phyloP scores from a whole-genome alignment of 2,888 invertebrate genomes.

The Scaptomyza cyrtandrae region DNA sequence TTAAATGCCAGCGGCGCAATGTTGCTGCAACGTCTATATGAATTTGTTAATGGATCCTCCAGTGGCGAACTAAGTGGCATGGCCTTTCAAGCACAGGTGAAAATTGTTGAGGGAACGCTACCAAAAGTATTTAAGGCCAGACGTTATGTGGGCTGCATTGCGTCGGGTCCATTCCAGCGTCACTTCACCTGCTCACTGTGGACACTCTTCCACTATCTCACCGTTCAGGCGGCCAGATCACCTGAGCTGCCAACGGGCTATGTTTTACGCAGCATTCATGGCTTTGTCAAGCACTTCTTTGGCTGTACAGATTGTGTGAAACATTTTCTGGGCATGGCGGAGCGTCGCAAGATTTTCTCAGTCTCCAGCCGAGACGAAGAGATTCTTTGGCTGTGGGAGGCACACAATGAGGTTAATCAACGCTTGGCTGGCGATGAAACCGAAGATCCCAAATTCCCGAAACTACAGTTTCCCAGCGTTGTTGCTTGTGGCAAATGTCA shows the following conservation, averaged over 20 bases:
- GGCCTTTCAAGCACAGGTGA: slow-evolving; percentile 41
- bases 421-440: slow-evolving; percentile 92
- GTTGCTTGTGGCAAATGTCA: slow-evolving; percentile 35
- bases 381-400: slow-evolving; percentile 95
- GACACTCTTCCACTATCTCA: slow-evolving; percentile 95
- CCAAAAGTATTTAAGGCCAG: slow-evolving; percentile 86
- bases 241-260: slow-evolving; percentile 25
- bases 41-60: slow-evolving; percentile 4
- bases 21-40: slow-evolving; percentile 32
- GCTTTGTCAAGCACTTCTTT: slow-evolving; percentile 88
- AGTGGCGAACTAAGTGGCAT: slow-evolving; percentile 36
- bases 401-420: slow-evolving; percentile 95
- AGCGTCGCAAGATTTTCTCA: slow-evolving; percentile 29
- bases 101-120: slow-evolving; percentile 13
- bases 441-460: slow-evolving; percentile 90
- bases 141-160: slow-evolving; percentile 92
- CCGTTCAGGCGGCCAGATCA: slow-evolving; percentile 87
- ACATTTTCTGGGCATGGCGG: slow-evolving; percentile 89
- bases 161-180: slow-evolving; percentile 89
- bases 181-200: slow-evolving; percentile 97
- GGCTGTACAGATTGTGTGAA: slow-evolving; percentile 94
- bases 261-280: slow-evolving; percentile 49
- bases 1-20: slow-evolving; percentile 43
- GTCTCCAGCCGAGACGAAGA: slow-evolving; percentile 85
- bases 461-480: slow-evolving; percentile 47